Evolutionary conservation across 2,113 vertebrate genomes (phyloP), one percentile per base, ranked within the genome.

Genomic region (Pyrgilauda ruficollis): DNA sequence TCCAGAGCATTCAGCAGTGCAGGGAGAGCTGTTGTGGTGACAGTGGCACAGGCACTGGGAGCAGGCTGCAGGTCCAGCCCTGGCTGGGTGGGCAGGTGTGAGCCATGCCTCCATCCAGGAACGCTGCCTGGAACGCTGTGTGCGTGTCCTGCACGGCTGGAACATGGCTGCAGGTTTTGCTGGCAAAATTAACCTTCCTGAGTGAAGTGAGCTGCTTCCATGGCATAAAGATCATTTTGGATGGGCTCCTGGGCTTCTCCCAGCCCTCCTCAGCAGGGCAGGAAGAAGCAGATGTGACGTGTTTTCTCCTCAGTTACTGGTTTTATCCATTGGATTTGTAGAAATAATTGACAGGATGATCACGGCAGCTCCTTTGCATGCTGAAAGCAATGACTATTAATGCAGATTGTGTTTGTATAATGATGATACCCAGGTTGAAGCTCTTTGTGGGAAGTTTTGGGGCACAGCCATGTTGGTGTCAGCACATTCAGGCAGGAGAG

Each of bases 401-500:
- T 84, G 47, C 72, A 58, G 64, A 27, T 14, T 24, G 30, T 83
- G 4, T 76, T 77, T 70, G 12, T 44, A 2, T 33, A 7, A 20
- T 17, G 56, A 15, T 63, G 56, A 27, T 27, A 5, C 17, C 11
- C 41, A 35, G n/a, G 4, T 1, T 46, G 44, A 70, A 74, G 37
- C 39, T 77, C 50, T 11, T 23, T 37, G 35, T 70, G 49, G 35
- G 56, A 10, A 31, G 37, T 8, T 24, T 33, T 5, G 5, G 56
- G 37, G 33, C 39, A 66, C 35, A n/a, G 52, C 56, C 4, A 0
- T 9, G 39, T 31, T 1, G 3, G 3, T 49, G 11, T 2, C n/a
- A 28, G 35, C 62, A 52, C 50, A 22, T 62, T 43, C 37, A 11
- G 37, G 39, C 39, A 74, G 84, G 22, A 49, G 31, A 1, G 0